phyloP scores from a whole-genome alignment of 2,113 vertebrate species.

The Taxidea taxus region DNA sequence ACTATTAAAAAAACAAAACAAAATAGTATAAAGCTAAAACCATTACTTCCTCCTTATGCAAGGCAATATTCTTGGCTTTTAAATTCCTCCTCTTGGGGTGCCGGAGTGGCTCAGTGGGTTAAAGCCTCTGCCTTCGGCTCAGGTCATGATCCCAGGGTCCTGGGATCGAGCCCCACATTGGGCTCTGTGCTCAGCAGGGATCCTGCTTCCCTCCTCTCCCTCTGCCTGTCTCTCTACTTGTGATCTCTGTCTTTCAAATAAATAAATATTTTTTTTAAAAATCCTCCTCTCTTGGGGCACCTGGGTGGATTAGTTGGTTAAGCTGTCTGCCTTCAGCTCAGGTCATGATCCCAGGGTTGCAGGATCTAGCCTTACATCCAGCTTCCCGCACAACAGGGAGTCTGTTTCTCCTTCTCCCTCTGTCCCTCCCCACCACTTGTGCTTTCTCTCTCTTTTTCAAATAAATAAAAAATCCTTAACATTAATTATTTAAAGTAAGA shows the following conservation, averaged over 20 bases:
- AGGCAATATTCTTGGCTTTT: not conserved
- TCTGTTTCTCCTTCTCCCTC: not conserved
- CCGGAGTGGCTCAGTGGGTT: not conserved
- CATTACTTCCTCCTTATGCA: not conserved
- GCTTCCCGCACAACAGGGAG: not conserved
- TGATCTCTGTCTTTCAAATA: too few relatives aligned
- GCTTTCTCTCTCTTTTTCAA: not conserved
- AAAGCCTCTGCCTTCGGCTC: too few relatives aligned
- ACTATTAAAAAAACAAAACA: slow-evolving; percentile 83
- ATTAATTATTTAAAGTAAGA: not conserved
- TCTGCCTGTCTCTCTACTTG: too few relatives aligned
- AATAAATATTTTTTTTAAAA: too few relatives aligned
- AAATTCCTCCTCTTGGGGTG: not conserved
- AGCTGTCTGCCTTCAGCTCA: too few relatives aligned
- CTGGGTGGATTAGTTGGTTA: not conserved
- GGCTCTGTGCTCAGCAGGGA: too few relatives aligned
- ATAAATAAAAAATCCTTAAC: not conserved
- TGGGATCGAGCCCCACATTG: too few relatives aligned
- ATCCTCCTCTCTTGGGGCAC: not conserved
- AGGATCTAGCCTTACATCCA: too few relatives aligned
- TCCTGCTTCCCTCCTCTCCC: too few relatives aligned
- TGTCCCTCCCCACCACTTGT: too few relatives aligned
- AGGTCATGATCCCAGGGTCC: too few relatives aligned
- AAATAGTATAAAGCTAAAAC: not conserved
- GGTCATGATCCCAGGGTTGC: too few relatives aligned